phyloP scores from a whole-genome alignment of 2,888 invertebrate genomes.

The Trichacis sp. region DNA sequence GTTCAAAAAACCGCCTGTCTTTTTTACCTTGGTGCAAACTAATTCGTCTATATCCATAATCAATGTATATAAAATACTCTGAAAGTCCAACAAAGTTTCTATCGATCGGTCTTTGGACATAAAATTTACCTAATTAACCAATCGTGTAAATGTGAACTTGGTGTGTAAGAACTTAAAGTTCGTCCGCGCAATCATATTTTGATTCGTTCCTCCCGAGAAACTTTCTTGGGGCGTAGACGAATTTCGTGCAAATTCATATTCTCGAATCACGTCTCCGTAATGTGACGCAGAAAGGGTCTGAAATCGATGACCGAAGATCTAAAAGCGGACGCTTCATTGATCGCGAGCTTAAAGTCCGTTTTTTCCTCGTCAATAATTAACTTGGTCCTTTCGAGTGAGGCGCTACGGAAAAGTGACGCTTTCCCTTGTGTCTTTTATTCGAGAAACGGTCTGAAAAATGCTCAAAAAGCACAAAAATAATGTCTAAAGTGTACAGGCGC shows the following conservation, averaged over 20 bases:
- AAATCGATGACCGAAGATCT: not conserved
- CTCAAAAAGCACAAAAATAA: constrained; percentile 1
- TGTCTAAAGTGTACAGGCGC: no score
- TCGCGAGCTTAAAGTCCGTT: not conserved
- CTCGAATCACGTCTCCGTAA: not conserved
- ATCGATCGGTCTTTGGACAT: no score
- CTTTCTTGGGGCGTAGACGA: not conserved
- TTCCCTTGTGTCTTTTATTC: not conserved
- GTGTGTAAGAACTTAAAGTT: no score
- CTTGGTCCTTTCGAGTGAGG: not conserved
- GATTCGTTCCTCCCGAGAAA: no score
- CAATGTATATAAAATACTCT: no score
- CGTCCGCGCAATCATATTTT: no score
- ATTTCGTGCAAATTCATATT: not conserved
- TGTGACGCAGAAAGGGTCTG: not conserved
- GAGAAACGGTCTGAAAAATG: constrained; percentile 2
- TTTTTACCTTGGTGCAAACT: not conserved
- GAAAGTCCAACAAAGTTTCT: no score
- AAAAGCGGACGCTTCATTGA: not conserved
- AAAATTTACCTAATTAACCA: no score
- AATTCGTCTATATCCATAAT: no score
- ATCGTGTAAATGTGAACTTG: no score
- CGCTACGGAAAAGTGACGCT: not conserved
- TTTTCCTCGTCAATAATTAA: not conserved
- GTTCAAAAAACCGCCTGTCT: not conserved